Base-by-base conservation (phyloP, 2,113 vertebrate genomes). In the Clarias gariepinus region DNA sequence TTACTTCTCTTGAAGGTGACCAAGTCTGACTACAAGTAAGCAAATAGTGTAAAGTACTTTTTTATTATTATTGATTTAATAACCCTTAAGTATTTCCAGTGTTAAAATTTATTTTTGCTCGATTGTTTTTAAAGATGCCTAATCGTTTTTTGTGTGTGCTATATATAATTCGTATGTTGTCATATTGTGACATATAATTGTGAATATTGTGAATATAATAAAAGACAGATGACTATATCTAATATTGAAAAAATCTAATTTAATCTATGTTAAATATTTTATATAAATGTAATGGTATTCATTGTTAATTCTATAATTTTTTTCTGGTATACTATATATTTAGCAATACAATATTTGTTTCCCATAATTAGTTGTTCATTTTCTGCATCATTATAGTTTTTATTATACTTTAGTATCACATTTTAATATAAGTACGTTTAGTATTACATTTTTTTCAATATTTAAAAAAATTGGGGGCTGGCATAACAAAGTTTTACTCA, bases 231-330 rank as follows among this genome's bases (percentile, higher is more conserved):
- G 21, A 74, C 11, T 74, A n/a, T 25, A 23, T 23, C 41, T 74
- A 52, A 10, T 74, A 25, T 7, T 23, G 36, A 74, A 18, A n/a
- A 36, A 36, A 36, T 36, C 33, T 36, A 36, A 36, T 36, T 3
- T 36, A 36, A 36, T 36, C 33, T 36, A 68, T 16, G 28, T 30
- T 18, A 30, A 68, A 18, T 5, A 5, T 68, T 68, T 16, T 28
- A 68, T 1, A 41, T 69, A 36, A 71, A 61, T 86, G 87, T 87
- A 89, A 89, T 61, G 64, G 87, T 16, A 25, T 88, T 69, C 30
- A 91, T 85, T 52, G 28, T 87, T 11, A 91, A 52, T 16, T 23
- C 79, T 28, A 64, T 86, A 15, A 28, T 28, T 30, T 3, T 6
- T n/a, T n/a, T 64, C 25, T 66, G n/a, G 11, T 68, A 68, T 68